Evolutionary conservation across 2,113 vertebrate genomes (phyloP).

Genomic region (Proterorhinus semilunaris): DNA sequence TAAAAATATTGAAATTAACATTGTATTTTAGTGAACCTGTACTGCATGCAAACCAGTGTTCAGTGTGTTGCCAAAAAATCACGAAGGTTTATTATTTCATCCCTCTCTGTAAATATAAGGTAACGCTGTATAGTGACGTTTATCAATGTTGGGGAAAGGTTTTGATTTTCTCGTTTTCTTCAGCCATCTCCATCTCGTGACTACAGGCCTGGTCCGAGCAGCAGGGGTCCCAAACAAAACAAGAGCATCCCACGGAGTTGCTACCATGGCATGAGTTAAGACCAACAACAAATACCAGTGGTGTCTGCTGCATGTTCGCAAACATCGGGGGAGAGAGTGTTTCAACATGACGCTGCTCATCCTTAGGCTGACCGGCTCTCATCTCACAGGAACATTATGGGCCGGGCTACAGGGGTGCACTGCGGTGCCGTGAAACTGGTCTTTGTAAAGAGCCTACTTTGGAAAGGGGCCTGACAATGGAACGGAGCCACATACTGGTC

Average conservation of each 20-base stretch:
- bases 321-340: slow-evolving; percentile 10
- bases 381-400: background rate
- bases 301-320: slow-evolving; percentile 20
- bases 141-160: no score
- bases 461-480: slow-evolving; percentile 1
- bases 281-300: background rate
- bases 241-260: slow-evolving; percentile 17
- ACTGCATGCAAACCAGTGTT: no score
- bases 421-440: slow-evolving; percentile 5
- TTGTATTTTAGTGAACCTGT: no score
- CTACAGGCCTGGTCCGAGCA: slow-evolving; percentile 18
- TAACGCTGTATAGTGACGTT: no score
- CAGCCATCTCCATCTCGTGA: slow-evolving; percentile 27
- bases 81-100: no score
- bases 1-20: no score
- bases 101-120: no score
- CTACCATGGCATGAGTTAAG: slow-evolving; percentile 13
- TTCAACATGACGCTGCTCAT: slow-evolving; percentile 22
- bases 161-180: slow-evolving; percentile 12
- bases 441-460: background rate
- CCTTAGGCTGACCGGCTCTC: background rate
- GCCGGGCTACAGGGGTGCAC: background rate
- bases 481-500: background rate
- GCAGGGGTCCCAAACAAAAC: slow-evolving; percentile 26
- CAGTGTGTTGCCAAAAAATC: no score